phyloP scores from a whole-genome alignment of 1,140 invertebrate genomes.

The Drosophila subpulchrella region DNA sequence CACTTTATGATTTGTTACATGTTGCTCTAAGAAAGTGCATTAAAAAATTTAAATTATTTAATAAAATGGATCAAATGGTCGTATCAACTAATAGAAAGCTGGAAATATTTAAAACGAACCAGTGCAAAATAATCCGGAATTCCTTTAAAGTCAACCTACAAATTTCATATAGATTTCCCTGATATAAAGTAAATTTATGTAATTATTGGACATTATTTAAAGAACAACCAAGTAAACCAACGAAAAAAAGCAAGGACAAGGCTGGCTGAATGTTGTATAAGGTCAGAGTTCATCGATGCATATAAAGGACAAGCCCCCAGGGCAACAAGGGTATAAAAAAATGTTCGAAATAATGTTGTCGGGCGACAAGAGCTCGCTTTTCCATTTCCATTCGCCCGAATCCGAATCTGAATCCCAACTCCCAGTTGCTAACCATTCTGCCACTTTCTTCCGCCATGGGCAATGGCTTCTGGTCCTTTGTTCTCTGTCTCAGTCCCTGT shows the following conservation, averaged over 20 bases:
- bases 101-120: background rate
- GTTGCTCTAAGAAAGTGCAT: background rate
- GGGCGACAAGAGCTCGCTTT: conserved; percentile 53
- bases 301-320: background rate
- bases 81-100: background rate
- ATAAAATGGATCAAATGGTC: no score
- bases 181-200: background rate
- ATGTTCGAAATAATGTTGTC: conserved; percentile 37
- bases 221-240: background rate
- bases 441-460: conserved; percentile 51
- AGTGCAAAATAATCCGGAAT: background rate
- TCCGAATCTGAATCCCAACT: conserved; percentile 9
- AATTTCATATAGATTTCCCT: background rate
- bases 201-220: background rate
- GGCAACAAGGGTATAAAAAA: conserved; percentile 27
- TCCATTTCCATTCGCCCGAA: background rate
- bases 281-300: background rate
- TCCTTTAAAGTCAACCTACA: background rate
- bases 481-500: conserved; percentile 10
- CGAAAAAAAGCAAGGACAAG: background rate
- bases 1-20: background rate
- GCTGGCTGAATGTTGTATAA: background rate
- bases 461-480: conserved; percentile 52
- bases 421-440: conserved; percentile 33
- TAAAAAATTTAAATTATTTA: background rate